Percentiles rank a stretch among this genome's conserved stretches.
phyloP scores from a whole-genome alignment of 2,113 vertebrate genomes.

The Entelurus aequoreus region DNA sequence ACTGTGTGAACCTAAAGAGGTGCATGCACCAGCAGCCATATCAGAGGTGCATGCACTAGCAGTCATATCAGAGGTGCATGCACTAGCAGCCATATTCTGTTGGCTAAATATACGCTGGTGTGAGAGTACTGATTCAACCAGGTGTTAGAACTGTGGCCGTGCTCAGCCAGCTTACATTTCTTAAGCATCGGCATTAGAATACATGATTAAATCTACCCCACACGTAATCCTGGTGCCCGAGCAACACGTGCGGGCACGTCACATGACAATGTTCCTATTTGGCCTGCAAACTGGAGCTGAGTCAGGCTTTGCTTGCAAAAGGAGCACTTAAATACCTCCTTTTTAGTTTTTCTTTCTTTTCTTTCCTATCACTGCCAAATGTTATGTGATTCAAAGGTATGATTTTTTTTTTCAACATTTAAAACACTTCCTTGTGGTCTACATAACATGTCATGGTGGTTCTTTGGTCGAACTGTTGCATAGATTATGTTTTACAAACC shows the following conservation, averaged over 20 bases:
- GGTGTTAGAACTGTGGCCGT: slow-evolving; percentile 45
- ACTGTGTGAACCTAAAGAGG: slow-evolving; percentile 6
- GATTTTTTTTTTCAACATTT: too few species aligned
- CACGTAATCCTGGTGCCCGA: slow-evolving; percentile 49
- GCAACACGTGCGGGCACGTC: slow-evolving; percentile 17
- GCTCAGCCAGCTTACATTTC: slow-evolving; percentile 39
- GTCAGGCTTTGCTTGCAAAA: too few species aligned
- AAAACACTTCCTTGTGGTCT: too few species aligned
- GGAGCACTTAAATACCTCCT: too few species aligned
- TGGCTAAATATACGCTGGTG: slow-evolving; percentile 46
- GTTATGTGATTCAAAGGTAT: too few species aligned
- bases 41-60: background rate
- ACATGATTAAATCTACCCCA: slow-evolving; percentile 31
- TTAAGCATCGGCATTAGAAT: slow-evolving; percentile 36
- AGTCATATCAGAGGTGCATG: slow-evolving; percentile 3
- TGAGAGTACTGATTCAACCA: slow-evolving; percentile 39
- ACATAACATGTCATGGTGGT: too few species aligned
- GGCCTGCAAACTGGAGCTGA: background rate
- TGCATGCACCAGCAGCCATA: background rate
- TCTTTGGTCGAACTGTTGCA: too few species aligned
- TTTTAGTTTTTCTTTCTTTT: too few species aligned
- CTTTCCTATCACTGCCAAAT: too few species aligned
- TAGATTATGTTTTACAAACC: too few species aligned
- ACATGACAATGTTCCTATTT: slow-evolving; percentile 7
- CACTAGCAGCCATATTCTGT: slow-evolving; percentile 24